These are phyloP conservation scores for Parnassius smintheus DNA, from an alignment of 2,888 invertebrate genomes.

Conservation along the genomic window DNA sequence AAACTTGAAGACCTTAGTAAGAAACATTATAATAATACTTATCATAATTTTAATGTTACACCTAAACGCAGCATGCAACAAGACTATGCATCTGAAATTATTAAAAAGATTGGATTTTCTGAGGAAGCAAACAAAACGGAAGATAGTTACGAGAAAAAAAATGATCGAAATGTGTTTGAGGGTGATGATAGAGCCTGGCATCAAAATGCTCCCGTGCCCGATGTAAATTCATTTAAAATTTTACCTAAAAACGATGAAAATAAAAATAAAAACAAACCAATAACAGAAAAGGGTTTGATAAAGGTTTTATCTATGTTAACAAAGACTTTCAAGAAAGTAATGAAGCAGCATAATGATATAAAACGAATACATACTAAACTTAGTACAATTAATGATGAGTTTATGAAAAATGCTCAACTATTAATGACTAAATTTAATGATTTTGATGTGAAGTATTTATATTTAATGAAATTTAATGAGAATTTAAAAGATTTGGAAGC, in stretches of 20 bases:
- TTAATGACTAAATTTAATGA: slow-evolving; percentile 53
- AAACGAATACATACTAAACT: slow-evolving; percentile 56
- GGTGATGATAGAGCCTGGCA: slow-evolving; percentile 54
- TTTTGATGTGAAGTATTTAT: slow-evolving; percentile 57
- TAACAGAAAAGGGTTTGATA: slow-evolving; percentile 61
- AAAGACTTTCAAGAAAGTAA: slow-evolving; percentile 68
- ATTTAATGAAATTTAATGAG: slow-evolving; percentile 49
- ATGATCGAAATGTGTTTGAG: slow-evolving; percentile 47
- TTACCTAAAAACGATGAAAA: slow-evolving; percentile 44
- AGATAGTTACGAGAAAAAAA: slow-evolving; percentile 34
- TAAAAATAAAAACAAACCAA: slow-evolving; percentile 40
- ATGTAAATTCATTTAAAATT: slow-evolving; percentile 49
- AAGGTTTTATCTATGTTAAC: slow-evolving; percentile 67
- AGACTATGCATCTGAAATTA: slow-evolving; percentile 44
- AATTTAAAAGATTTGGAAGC: slow-evolving; percentile 49
- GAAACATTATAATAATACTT: slow-evolving; percentile 18
- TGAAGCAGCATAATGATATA: slow-evolving; percentile 64
- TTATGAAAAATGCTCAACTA: slow-evolving; percentile 44
- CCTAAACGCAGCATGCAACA: slow-evolving; percentile 54
- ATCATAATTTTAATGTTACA: slow-evolving; percentile 13
- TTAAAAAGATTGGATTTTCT: slow-evolving; percentile 45
- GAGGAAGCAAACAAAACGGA: slow-evolving; percentile 45
- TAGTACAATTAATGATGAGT: slow-evolving; percentile 48
- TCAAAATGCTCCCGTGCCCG: slow-evolving; percentile 42
- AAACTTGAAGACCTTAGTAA: slow-evolving; percentile 21